Evolutionary conservation across 2,797 vertebrate genomes (phyloP), one percentile per base, ranked within the genome.

Genomic region (Enteromius treurensis): DNA sequence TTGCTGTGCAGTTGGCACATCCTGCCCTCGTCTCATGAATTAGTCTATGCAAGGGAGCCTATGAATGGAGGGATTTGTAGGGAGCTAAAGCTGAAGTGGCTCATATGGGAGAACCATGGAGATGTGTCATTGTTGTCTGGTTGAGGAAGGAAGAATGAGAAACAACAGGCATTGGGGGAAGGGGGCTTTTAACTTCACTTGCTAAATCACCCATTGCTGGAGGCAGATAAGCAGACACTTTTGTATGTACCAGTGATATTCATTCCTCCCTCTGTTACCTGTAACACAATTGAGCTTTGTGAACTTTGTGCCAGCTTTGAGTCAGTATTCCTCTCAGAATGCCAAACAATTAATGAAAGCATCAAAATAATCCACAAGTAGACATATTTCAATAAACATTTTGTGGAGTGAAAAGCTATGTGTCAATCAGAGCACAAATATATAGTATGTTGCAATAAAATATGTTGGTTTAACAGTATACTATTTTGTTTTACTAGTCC

Each of bases 401-500:
- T 60, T 60, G 23, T 26, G 1, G 11, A 60, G 23, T 26, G 58
- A 62, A 62, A 29, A 15, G 5, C 13, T 29, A 47, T 47, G 23
- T 62, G 26, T 62, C 58, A 29, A 15, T 29, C 58, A 7, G 58
- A 26, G 26, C 13, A 1, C 15, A 29, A 5, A 32, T 67, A 32
- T n/a, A 13, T n/a, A n/a, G 29, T 58, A 60, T 53, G 3, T 26
- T 15, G 23, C 1, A 26, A 15, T 37, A 26, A 53, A 68, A 68
- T 5, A 67, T 42, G 47, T 32, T 19, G 32, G 1, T 29, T 26
- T 55, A 40, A 45, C 37, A 47, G 26, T 32, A 32, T 21, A 58
- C 69, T 88, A 82, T 76, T 89, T 73, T 88, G 3, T 91, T 81
- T 90, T 90, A 87, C 58, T 92, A 99, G 97, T 94, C 96, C 73